Evolutionary conservation across 53 echinoderm and acorn worm genomes (phyloP).

Genomic region (Temnopleurus reevesii): DNA sequence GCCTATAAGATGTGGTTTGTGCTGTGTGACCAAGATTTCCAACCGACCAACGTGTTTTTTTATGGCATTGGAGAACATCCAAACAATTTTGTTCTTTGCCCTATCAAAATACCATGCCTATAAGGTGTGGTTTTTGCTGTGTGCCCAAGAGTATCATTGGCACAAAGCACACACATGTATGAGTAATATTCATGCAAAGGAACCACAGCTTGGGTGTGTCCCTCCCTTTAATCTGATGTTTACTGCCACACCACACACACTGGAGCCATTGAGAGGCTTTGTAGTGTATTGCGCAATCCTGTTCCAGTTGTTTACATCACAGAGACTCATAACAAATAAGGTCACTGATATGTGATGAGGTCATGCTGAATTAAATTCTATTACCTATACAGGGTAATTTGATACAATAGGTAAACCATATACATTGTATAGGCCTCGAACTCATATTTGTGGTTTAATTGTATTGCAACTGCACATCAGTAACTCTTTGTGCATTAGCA

Average conservation of each 20-base stretch:
- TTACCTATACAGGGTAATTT: no score
- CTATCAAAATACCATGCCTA: no score
- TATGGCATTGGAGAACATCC: no score
- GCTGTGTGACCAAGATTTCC: slow-evolving; percentile 19
- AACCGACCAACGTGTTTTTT: no score
- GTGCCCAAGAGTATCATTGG: slow-evolving; percentile 12
- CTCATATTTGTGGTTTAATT: no score
- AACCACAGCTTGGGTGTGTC: not conserved
- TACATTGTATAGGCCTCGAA: no score
- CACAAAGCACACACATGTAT: not conserved
- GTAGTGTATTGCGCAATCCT: slow-evolving; percentile 10
- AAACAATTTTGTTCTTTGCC: no score
- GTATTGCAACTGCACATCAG: no score
- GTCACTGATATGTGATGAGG: not conserved
- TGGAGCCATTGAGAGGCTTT: not conserved
- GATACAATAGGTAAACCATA: no score
- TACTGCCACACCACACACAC: not conserved
- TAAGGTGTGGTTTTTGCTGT: slow-evolving; percentile 27
- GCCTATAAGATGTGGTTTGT: slow-evolving; percentile 6
- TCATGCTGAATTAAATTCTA: not conserved
- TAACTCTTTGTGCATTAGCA: no score
- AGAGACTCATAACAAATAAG: not conserved
- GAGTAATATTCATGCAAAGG: slow-evolving; percentile 9
- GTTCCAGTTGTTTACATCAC: not conserved
- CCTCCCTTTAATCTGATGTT: not conserved